Evolutionary conservation across 2,797 vertebrate species (phyloP), one percentile per base, ranked within the genome.

Genomic region (Enteromius thamalakanensis): DNA sequence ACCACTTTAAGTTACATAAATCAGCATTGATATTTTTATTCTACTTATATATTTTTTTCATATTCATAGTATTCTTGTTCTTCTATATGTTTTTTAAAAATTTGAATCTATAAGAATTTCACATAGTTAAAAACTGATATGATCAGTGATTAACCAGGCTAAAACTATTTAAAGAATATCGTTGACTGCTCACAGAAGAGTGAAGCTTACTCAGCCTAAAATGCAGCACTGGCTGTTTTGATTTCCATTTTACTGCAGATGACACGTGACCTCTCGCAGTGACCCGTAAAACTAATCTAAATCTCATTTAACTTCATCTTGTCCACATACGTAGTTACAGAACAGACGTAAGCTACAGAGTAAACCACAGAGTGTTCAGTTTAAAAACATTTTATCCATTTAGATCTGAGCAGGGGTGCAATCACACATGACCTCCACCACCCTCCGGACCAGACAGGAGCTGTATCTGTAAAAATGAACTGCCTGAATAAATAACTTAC

Each of bases 231-330:
- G n/a, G 10, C 17, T 32, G 51, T 60, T 45, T 45, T 81, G 53
- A 47, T 81, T 17, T 34, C 40, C 32, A 70, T 53, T 70, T 42
- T 60, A 70, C 79, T 71, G 79, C 79, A 71, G 68, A 71, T 45
- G 51, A 47, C 49, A 68, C n/a, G 9, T 80, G 79, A 80, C 37
- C 79, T 32, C 23, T 47, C 17, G 60, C 26, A 14, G 37, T 17
- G 79, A 80, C 49, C 79, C 42, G 65, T 69, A 45, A 69, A 55
- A 60, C 51, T 60, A 80, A 60, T 60, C 51, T 37, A 55, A 69
- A 69, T 79, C 34, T 69, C 6, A 80, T 55, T 80, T 69, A 69
- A 42, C 65, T 69, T 42, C 12, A 58, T 69, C 64, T 69, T 53
- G 47, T 23, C 47, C 6, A 67, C 64, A 23, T 51, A 62, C 19